Evolutionary conservation across 2,888 invertebrate species (phyloP), one percentile per base, ranked within the genome.

Genomic region (Nomada goodeniana): DNA sequence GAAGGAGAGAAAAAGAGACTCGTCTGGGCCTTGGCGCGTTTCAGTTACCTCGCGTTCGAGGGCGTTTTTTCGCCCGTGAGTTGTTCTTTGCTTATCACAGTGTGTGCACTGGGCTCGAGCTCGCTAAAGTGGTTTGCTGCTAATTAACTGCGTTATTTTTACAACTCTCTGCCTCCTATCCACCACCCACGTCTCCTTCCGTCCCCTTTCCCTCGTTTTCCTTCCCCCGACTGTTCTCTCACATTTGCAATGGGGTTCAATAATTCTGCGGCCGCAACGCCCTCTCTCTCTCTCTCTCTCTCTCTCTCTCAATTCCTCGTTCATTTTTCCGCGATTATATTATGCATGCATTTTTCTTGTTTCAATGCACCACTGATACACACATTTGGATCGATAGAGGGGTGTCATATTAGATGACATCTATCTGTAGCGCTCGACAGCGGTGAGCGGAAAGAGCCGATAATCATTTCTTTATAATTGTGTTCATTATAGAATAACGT

Each of bases 81-180:
- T 91, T 91, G 90, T 91, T 91, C 90, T 90, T 90, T 90, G 90
- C 91, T 92, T 91, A 91, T 92, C 91, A 92, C 91, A 91, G 90
- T 92, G 89, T 90, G 90, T 90, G 89, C 88, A 86, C 87, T 89
- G 83, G 86, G 87, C 89, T 85, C 88, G 86, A 89, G 88, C 86
- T 86, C 75, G 82, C 86, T 89, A 89, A 91, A 92, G 92, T 91
- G 90, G 90, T 89, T 86, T 87, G 90, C 89, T 90, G 91, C 92
- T 92, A 92, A 92, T 92, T 92, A 92, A 91, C 91, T 91, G 91
- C 92, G 91, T 92, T 92, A 91, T 92, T 91, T 92, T 91, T 86
- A 89, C 88, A 85, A 84, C 87, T 86, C 84, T 76, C 69, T 76
- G 77, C 68, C 75, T 81, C 53, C 75, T 68, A 75, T 80, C 84